phyloP scores from a whole-genome alignment of 2,797 vertebrate species.

The Takifugu ocellatus region DNA sequence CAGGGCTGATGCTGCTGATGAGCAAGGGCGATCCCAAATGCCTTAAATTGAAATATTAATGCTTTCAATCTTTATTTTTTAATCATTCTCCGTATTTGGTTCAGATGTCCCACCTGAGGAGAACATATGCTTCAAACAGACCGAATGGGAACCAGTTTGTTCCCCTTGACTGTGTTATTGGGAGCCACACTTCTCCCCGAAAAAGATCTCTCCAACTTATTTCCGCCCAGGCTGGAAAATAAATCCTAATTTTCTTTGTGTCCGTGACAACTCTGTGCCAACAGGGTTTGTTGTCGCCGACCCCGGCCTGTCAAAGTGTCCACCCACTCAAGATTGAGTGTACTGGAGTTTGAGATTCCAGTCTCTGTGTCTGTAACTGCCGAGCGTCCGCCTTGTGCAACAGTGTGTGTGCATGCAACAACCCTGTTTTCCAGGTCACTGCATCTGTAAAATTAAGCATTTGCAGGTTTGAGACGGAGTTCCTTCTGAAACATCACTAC shows the following conservation, averaged over 20 bases:
- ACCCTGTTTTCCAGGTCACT: not conserved
- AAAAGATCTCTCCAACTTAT: slow-evolving; percentile 20
- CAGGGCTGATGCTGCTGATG: too few species aligned
- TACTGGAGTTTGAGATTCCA: slow-evolving; percentile 17
- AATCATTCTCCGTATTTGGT: too few species aligned
- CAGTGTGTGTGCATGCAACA: slow-evolving; percentile 3
- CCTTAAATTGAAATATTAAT: too few species aligned
- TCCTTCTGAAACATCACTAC: slow-evolving; percentile 9
- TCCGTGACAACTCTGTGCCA: slow-evolving; percentile 28
- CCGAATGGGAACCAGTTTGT: slow-evolving; percentile 14
- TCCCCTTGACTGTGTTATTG: slow-evolving; percentile 25
- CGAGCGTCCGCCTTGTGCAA: not conserved
- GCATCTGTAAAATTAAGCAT: not conserved
- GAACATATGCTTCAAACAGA: slow-evolving; percentile 11
- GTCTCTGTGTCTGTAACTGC: not conserved
- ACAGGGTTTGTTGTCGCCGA: slow-evolving; percentile 32
- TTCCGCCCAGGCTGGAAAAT: slow-evolving; percentile 20
- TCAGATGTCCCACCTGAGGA: too few species aligned
- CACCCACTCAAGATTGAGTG: slow-evolving; percentile 21
- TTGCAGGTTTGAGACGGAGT: slow-evolving; percentile 29
- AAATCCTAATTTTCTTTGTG: slow-evolving; percentile 25
- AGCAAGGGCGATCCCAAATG: too few species aligned
- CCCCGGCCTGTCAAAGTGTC: slow-evolving; percentile 27
- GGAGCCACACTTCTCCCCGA: slow-evolving; percentile 6
- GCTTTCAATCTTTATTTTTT: too few species aligned